Percentiles rank a stretch among this genome's conserved stretches.
These are phyloP conservation scores for Nyctereutes procyonoides DNA, from an alignment of 2,113 vertebrate genomes.

Conservation along the genomic window DNA sequence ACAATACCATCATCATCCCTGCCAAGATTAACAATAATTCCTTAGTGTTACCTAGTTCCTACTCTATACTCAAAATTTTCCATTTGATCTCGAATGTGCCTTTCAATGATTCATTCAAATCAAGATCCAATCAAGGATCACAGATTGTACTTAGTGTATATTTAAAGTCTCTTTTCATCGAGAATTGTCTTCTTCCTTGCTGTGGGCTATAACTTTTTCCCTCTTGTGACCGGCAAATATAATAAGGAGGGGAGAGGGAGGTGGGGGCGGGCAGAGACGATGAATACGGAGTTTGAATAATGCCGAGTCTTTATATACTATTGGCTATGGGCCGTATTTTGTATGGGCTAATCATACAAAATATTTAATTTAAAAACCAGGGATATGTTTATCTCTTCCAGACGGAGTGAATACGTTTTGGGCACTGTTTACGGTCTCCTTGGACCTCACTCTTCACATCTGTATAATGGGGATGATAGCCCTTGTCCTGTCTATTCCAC, in stretches of 20 bases:
- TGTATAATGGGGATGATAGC: background rate
- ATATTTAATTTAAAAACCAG: background rate
- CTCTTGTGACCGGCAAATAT: background rate
- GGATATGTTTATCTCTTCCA: background rate
- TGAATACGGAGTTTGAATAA: background rate
- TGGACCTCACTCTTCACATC: background rate
- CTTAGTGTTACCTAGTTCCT: slow-evolving; percentile 2
- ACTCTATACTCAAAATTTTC: background rate
- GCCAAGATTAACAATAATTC: background rate
- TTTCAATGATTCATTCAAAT: background rate
- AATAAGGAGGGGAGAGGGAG: background rate
- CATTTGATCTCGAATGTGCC: background rate
- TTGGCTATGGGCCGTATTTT: too few relatives aligned
- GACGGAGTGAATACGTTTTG: background rate
- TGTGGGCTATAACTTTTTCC: background rate
- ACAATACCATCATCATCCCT: background rate
- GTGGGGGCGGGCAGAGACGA: background rate
- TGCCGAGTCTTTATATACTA: background rate
- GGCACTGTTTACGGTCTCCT: background rate
- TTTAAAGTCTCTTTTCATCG: background rate
- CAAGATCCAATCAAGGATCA: background rate
- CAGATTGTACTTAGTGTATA: background rate
- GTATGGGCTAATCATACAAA: background rate
- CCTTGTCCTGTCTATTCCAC: background rate
- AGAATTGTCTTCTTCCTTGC: background rate